A percentile compares a stretch with the other conserved stretches of the same genome.
Conservation (phyloP, 2,888 invertebrate genomes). For the Empis stercorea region DNA sequence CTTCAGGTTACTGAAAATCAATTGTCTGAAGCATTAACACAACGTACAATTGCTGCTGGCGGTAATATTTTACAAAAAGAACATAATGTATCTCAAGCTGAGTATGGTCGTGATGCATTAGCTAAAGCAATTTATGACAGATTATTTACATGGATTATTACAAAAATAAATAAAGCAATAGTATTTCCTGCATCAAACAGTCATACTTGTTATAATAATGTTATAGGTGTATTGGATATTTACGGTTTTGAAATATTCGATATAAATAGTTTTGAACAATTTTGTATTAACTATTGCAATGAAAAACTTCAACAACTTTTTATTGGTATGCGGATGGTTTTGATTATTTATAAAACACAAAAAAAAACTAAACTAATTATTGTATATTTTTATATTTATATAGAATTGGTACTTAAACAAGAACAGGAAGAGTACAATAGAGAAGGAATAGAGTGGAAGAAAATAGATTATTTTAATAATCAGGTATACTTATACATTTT, state of each 20-base stretch:
- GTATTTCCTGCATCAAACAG: slow-evolving; percentile 47
- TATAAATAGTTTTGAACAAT: slow-evolving; percentile 93
- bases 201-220: slow-evolving; percentile 27
- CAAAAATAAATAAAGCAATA: slow-evolving; percentile 81
- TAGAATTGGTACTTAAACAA: slow-evolving; percentile 91
- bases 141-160: slow-evolving; percentile 88
- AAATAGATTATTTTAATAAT: slow-evolving; percentile 95
- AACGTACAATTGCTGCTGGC: slow-evolving; percentile 83
- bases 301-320: slow-evolving; percentile 97
- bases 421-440: slow-evolving; percentile 95
- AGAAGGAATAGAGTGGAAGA: slow-evolving; percentile 93
- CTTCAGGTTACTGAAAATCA: slow-evolving; percentile 52
- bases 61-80: slow-evolving; percentile 86
- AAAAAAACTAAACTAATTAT: background rate
- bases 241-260: slow-evolving; percentile 99
- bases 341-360: no score
- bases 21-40: slow-evolving; percentile 63
- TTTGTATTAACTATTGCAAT: slow-evolving; percentile 98
- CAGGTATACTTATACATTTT: slow-evolving; percentile 41
- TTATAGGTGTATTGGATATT: slow-evolving; percentile 83
- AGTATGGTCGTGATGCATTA: slow-evolving; percentile 74
- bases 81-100: slow-evolving; percentile 72
- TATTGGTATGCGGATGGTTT: slow-evolving; percentile 69
- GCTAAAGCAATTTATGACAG: slow-evolving; percentile 94
- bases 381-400: slow-evolving; percentile 16